Evolutionary conservation across 1,140 invertebrate species (phyloP).

Genomic region (Epicauta chinensis): DNA sequence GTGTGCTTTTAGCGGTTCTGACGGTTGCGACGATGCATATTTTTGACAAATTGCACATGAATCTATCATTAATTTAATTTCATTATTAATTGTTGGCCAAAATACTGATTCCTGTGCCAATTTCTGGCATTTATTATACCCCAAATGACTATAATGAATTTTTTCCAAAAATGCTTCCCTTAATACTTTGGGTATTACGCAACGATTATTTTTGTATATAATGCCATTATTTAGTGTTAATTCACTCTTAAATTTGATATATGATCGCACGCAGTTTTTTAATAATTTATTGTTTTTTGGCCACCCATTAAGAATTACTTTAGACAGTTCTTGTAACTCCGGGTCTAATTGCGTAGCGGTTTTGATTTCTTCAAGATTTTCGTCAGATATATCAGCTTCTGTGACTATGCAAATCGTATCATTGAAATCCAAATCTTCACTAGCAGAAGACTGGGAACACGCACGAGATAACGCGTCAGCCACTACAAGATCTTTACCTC

Average conservation of each 20-base stretch:
- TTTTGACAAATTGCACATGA: constrained; percentile 38
- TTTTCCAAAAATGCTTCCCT: constrained; percentile 13
- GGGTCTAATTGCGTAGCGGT: not conserved
- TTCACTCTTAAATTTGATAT: constrained; percentile 9
- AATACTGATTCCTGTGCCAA: constrained; percentile 38
- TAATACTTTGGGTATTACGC: constrained; percentile 9
- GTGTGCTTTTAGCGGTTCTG: constrained; percentile 37
- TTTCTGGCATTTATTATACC: constrained; percentile 17
- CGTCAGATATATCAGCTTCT: not conserved
- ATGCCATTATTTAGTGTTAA: not conserved
- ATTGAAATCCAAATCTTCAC: constrained; percentile 6
- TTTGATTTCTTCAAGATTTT: not conserved
- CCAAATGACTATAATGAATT: constrained; percentile 21
- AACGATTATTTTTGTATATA: constrained; percentile 3
- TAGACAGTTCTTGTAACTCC: not conserved
- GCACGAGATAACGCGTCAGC: constrained; percentile 42
- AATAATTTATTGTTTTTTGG: constrained; percentile 6
- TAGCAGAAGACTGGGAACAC: not conserved
- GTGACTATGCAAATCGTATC: constrained; percentile 5
- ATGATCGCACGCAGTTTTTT: constrained; percentile 2
- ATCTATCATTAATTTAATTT: constrained; percentile 39
- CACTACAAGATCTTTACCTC: constrained; percentile 39
- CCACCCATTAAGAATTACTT: constrained; percentile 6
- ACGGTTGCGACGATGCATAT: constrained; percentile 27
- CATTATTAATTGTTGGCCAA: constrained; percentile 39